A percentile compares a stretch with the other conserved stretches of the same genome.
These are phyloP conservation scores for Eptesicus fuscus DNA, from an alignment of 2,113 vertebrate species.

Conservation along the genomic window DNA sequence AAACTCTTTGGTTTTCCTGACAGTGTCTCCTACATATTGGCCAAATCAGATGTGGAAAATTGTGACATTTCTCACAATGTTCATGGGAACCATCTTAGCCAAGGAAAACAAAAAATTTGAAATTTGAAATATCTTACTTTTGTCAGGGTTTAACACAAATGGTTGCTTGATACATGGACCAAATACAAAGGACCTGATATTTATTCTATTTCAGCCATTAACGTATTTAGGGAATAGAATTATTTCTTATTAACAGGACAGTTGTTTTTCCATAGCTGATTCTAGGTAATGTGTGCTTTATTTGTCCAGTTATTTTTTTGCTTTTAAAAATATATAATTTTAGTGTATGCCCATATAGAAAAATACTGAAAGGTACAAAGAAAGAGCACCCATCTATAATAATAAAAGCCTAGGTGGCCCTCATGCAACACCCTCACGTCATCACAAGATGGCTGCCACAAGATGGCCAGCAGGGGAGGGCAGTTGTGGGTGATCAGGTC, in stretches of 20 bases:
- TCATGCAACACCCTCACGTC: no score
- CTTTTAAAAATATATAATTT: conserved; percentile 2
- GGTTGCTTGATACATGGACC: neutral
- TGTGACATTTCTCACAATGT: conserved; percentile 49
- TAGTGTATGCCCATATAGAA: neutral
- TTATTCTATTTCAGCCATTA: neutral
- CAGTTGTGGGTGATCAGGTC: no score
- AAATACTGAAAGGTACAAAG: conserved; percentile 8
- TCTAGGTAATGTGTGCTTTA: neutral
- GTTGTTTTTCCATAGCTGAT: neutral
- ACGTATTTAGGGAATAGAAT: neutral
- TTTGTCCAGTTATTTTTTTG: neutral
- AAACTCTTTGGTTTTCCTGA: conserved; percentile 36
- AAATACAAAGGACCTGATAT: neutral
- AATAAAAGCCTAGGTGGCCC: no score
- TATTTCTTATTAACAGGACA: neutral
- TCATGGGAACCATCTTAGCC: conserved; percentile 43
- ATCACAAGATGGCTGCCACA: no score
- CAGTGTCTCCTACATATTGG: conserved; percentile 31
- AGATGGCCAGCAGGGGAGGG: no score
- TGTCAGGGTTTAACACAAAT: conserved; percentile 26
- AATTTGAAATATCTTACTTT: conserved; percentile 42
- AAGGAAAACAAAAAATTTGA: conserved; percentile 46
- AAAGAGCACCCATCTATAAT: neutral
- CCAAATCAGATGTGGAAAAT: conserved; percentile 50